These are phyloP conservation scores for Geotrypetes seraphini DNA, from an alignment of 2,797 vertebrate species.

Conservation along the genomic window DNA sequence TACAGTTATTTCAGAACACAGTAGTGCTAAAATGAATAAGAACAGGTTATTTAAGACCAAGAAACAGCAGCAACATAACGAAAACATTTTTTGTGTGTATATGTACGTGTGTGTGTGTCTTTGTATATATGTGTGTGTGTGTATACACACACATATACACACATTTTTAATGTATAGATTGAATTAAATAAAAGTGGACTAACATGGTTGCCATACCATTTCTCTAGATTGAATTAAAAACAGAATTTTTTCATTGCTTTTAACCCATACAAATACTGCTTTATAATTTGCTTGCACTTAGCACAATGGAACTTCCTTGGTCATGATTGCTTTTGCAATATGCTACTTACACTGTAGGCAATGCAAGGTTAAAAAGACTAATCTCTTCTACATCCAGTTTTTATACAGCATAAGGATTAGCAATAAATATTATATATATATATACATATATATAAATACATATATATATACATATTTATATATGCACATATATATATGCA, in stretches of 20 bases:
- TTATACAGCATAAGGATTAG: slow-evolving; percentile 71
- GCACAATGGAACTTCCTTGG: slow-evolving; percentile 47
- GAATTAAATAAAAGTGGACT: too few relatives aligned
- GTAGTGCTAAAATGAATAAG: slow-evolving; percentile 44
- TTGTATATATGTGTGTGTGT: too few relatives aligned
- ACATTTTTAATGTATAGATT: too few relatives aligned
- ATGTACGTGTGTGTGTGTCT: too few relatives aligned
- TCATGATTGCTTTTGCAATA: slow-evolving; percentile 82
- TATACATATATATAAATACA: too few relatives aligned
- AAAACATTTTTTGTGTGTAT: too few relatives aligned
- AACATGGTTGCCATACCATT: too few relatives aligned
- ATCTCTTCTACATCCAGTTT: slow-evolving; percentile 62
- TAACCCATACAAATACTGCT: slow-evolving; percentile 61
- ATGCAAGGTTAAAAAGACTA: slow-evolving; percentile 53
- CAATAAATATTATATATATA: slow-evolving; percentile 83
- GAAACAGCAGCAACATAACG: slow-evolving; percentile 46
- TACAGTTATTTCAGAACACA: slow-evolving; percentile 44
- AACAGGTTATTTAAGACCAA: slow-evolving; percentile 49
- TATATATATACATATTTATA: too few relatives aligned
- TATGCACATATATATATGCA: too few relatives aligned
- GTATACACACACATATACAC: too few relatives aligned
- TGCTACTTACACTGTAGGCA: slow-evolving; percentile 74
- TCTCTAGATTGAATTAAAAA: slow-evolving; percentile 38
- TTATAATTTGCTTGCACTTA: slow-evolving; percentile 40
- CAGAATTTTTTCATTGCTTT: slow-evolving; percentile 41